Percentiles rank a stretch among this genome's conserved stretches.
These are phyloP conservation scores for Lutraria lutraria DNA, from an alignment of 2,888 invertebrate genomes.

Conservation along the genomic window DNA sequence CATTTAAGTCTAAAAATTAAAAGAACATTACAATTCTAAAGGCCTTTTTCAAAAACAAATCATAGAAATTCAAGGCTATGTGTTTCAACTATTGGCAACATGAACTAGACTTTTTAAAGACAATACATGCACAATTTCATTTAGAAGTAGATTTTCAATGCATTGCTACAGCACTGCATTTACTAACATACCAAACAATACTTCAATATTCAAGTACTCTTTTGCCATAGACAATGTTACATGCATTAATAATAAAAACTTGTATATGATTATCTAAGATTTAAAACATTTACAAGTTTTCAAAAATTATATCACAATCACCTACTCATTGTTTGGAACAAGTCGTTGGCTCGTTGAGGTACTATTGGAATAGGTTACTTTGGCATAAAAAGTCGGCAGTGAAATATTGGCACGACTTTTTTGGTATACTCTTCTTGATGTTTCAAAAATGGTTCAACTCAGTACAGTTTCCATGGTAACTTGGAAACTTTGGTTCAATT, in stretches of 20 bases:
- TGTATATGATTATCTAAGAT: not conserved
- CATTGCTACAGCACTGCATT: no score
- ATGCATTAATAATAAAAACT: not conserved
- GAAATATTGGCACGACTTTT: slow-evolving; percentile 21
- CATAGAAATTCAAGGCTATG: no score
- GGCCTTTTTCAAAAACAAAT: no score
- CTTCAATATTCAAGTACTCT: no score
- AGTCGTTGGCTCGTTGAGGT: slow-evolving; percentile 44
- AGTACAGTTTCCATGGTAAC: slow-evolving; percentile 24
- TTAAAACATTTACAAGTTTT: slow-evolving; percentile 4
- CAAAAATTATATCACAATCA: slow-evolving; percentile 23
- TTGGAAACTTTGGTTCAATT: slow-evolving; percentile 42
- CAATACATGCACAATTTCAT: no score
- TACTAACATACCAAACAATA: no score
- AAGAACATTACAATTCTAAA: no score
- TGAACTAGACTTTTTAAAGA: no score
- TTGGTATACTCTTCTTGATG: slow-evolving; percentile 37
- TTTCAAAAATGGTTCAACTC: slow-evolving; percentile 15
- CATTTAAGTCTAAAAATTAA: no score
- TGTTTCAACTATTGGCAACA: no score
- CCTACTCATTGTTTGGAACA: slow-evolving; percentile 37
- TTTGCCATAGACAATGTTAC: no score
- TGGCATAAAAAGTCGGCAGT: slow-evolving; percentile 34
- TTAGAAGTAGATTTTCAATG: no score
- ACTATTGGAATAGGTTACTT: slow-evolving; percentile 38